Conservation (phyloP, 1,140 invertebrate species). For the Drosophila busckii region DNA sequence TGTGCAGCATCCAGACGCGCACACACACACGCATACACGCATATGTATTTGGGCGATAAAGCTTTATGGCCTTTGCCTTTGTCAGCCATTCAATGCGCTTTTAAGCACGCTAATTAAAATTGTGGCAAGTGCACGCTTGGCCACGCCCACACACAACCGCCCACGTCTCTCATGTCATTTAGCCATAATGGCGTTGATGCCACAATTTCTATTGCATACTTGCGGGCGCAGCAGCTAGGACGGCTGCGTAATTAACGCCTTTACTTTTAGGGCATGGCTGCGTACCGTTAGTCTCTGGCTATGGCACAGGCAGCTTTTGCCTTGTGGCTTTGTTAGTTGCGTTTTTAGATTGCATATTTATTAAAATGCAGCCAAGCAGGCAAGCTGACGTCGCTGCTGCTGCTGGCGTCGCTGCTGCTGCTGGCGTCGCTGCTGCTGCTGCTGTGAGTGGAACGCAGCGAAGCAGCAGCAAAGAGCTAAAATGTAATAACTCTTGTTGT, state of each 20-base stretch:
- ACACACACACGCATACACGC: constrained; percentile 1
- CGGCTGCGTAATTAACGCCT: constrained; percentile 63
- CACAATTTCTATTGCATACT: constrained; percentile 54
- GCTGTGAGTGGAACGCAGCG: constrained; percentile 21
- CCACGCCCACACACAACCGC: background rate
- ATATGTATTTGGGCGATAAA: no score
- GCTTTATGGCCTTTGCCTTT: constrained; percentile 18
- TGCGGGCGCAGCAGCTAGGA: constrained; percentile 4
- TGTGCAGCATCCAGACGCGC: no score
- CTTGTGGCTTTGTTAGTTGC: constrained; percentile 16
- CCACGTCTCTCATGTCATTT: constrained; percentile 36
- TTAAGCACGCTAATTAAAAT: constrained; percentile 75
- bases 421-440: no score
- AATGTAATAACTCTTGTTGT: constrained; percentile 75
- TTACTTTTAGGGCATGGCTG: constrained; percentile 58
- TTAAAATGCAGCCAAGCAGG: constrained; percentile 60
- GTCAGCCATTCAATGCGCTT: constrained; percentile 64
- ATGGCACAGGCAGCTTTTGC: constrained; percentile 44
- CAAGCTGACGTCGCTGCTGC: constrained; percentile 33
- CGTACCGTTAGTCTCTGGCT: constrained; percentile 21
- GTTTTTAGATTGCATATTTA: constrained; percentile 69
- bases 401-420: no score
- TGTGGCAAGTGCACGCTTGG: constrained; percentile 58
- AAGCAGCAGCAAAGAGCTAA: constrained; percentile 47
- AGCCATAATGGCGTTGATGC: constrained; percentile 50